These are phyloP conservation scores for Carabus problematicus DNA, from an alignment of 2,888 invertebrate genomes.

Conservation along the genomic window DNA sequence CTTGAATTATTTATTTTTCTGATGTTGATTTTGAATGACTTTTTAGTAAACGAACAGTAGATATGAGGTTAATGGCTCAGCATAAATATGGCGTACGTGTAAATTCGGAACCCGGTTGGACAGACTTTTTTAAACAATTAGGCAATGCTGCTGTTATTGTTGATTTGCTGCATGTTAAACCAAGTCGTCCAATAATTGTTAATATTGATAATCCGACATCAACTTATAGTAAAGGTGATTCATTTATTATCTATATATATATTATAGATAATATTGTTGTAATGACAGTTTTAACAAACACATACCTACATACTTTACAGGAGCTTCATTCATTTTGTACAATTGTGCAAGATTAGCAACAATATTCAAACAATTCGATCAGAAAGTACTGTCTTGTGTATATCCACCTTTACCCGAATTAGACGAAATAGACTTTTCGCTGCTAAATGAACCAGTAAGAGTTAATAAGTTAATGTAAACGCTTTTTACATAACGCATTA, in stretches of 20 bases:
- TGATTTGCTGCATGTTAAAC: conserved; percentile 73
- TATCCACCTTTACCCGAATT: conserved; percentile 70
- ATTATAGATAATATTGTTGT: conserved; percentile 1
- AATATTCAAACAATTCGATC: conserved; percentile 69
- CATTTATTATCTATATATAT: conserved; percentile 42
- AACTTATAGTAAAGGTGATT: conserved; percentile 65
- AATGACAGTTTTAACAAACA: neutral
- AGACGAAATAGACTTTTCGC: conserved; percentile 66
- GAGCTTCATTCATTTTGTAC: conserved; percentile 78
- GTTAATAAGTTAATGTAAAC: conserved; percentile 24
- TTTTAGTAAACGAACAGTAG: conserved; percentile 65
- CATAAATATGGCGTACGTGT: conserved; percentile 71
- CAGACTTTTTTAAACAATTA: conserved; percentile 65
- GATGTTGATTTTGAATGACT: conserved; percentile 8
- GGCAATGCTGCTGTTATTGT: conserved; percentile 72
- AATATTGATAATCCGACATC: conserved; percentile 58
- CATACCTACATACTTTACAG: conserved; percentile 57
- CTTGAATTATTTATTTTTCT: conserved; percentile 23
- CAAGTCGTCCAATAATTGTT: conserved; percentile 67
- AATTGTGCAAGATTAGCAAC: conserved; percentile 77
- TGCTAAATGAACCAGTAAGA: conserved; percentile 71
- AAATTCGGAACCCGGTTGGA: conserved; percentile 61
- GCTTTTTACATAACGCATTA: conserved; percentile 35
- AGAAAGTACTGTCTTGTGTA: conserved; percentile 62
- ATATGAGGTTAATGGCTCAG: conserved; percentile 71